Percentiles rank a stretch among this genome's conserved stretches.
Evolutionary conservation across 1,140 invertebrate genomes (phyloP).

Genomic region (Idris sp.): DNA sequence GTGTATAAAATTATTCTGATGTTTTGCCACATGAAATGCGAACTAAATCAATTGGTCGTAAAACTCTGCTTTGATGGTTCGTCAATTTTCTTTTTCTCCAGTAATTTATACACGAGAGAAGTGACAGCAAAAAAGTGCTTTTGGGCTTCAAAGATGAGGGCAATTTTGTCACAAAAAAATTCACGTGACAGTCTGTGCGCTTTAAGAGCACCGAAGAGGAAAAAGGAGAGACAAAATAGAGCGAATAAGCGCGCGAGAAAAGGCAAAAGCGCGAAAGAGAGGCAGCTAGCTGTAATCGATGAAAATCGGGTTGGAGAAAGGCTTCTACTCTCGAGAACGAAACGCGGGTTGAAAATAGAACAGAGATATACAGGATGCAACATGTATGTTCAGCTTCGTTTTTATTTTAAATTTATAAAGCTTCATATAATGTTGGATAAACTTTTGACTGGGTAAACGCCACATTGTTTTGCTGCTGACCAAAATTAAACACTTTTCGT

Average conservation of each 20-base stretch:
- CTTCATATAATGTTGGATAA: slow-evolving; percentile 29
- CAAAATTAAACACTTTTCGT: too few species aligned
- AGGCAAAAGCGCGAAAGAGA: slow-evolving; percentile 20
- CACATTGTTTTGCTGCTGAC: too few species aligned
- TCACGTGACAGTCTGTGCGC: slow-evolving; percentile 29
- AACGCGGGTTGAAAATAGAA: slow-evolving; percentile 54
- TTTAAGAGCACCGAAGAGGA: slow-evolving; percentile 31
- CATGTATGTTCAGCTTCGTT: slow-evolving; percentile 42
- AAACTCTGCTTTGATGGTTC: too few species aligned
- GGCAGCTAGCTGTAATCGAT: slow-evolving; percentile 59
- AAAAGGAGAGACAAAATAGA: slow-evolving; percentile 16
- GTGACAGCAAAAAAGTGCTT: slow-evolving; percentile 1
- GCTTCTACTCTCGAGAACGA: slow-evolving; percentile 49
- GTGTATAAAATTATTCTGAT: too few species aligned
- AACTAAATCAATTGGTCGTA: too few species aligned
- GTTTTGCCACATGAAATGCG: too few species aligned
- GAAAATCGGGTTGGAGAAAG: slow-evolving; percentile 62
- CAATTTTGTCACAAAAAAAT: slow-evolving; percentile 40
- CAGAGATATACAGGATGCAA: slow-evolving; percentile 49
- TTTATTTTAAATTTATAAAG: slow-evolving; percentile 45
- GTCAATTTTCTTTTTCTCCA: too few species aligned
- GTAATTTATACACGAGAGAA: slow-evolving; percentile 4
- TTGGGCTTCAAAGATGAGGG: slow-evolving; percentile 22
- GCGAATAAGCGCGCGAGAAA: slow-evolving; percentile 24
- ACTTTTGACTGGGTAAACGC: slow-evolving; percentile 5